Base-by-base conservation (phyloP, 2,113 vertebrate genomes). In the Platichthys stellatus region DNA sequence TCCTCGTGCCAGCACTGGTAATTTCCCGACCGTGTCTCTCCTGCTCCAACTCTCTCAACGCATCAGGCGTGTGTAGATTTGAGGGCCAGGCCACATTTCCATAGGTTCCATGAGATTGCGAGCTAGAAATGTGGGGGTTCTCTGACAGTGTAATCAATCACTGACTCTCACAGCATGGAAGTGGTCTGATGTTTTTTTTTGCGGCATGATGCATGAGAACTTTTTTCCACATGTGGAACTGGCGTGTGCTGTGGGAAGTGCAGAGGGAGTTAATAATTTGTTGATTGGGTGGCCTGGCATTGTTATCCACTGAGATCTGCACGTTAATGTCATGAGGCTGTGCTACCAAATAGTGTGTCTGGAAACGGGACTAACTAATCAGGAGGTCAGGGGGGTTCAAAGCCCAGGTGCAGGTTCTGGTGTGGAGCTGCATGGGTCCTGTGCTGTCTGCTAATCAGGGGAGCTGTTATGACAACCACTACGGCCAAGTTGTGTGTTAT, bases 241-340 rank as follows among this genome's bases (percentile, higher is more conserved):
- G 80, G 78, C 65, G 40, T 85, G 89, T 69, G 74, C 73, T 68
- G 47, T 72, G 78, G 66, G 76, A 86, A 79, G 72, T 82, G 51
- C 64, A 43, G 64, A 68, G 82, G 80, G 72, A 66, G 84, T 87
- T 89, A 90, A 87, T 90, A 86, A 90, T 90, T 91, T 84, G 84
- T 85, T 93, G 86, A 93, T 90, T 89, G 83, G 84, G 82, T 75
- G 78, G 89, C 81, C 85, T 88, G 84, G 84, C 86, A 85, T 88
- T 87, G 90, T 91, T 92, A 92, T 90, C 90, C 84, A 78, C 79
- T 81, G 79, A 86, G 81, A 92, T 92, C 88, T 92, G 89, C 91
- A 85, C 87, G 83, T 80, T 92, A 88, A 90, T 89, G 86, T 88
- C 81, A 90, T 76, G 89, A 90, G 76, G 70, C 87, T 80, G 81